Evolutionary conservation across 2,113 vertebrate species (phyloP).

Genomic region (Mustelus asterias): DNA sequence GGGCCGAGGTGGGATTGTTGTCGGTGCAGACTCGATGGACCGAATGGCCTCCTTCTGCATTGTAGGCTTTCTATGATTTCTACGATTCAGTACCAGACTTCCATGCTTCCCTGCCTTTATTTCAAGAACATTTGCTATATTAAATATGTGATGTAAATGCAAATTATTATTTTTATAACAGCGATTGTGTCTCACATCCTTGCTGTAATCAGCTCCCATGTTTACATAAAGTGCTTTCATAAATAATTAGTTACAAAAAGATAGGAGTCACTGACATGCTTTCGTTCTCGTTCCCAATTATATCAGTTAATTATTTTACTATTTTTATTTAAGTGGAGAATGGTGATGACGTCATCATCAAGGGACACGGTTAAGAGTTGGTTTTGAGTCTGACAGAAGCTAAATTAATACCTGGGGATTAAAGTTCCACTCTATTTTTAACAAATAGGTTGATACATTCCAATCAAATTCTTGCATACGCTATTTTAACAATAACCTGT

Average conservation of each 20-base stretch:
- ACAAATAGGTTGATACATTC: background rate
- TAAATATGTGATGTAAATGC: background rate
- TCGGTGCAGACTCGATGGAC: too few relatives aligned
- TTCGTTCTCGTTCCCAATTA: background rate
- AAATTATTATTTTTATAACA: background rate
- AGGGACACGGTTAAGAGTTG: background rate
- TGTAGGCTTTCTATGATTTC: too few relatives aligned
- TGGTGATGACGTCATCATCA: background rate
- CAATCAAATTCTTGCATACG: background rate
- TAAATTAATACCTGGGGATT: background rate
- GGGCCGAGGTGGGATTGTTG: too few relatives aligned
- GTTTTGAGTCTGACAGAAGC: background rate
- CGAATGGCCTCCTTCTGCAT: too few relatives aligned
- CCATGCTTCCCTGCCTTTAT: background rate
- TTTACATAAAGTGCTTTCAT: background rate
- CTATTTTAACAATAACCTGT: background rate
- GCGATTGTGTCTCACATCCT: background rate
- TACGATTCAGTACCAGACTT: background rate
- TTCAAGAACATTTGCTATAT: background rate
- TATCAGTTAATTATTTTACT: background rate
- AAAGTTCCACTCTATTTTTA: constrained; percentile 25
- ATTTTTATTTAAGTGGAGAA: constrained; percentile 26
- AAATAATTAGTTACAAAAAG: background rate
- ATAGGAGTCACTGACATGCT: background rate
- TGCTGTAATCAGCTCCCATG: background rate